Evolutionary conservation across 92 coral and sea anemone species (phyloP), one percentile per base, ranked within the genome.

Genomic region (Hydrozoanthus gracilis): DNA sequence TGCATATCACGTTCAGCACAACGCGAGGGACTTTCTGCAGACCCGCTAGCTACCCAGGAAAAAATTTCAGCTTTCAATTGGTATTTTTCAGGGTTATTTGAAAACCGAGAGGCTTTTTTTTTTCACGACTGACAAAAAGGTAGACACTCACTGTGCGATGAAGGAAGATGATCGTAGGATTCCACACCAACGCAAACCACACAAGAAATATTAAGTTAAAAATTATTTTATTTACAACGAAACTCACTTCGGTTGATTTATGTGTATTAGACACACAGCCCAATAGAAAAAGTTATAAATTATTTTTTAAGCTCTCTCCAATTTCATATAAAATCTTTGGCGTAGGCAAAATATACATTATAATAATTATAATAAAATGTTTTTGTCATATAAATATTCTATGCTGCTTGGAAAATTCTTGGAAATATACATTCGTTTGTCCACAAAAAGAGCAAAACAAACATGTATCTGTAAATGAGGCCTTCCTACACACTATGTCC

Each of bases 281-380:
- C 83, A 79, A 77, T 83, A 83, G 88, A 76, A 93, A 76, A 93
- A 86, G 89, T 88, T 79, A 93, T 93, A 93, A 93, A 91, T 93
- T 93, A 93, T 91, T 91, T 91, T 88, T 93, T 91, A 89, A n/a
- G 87, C 88, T 90, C 92, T 92, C 72, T 89, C 87, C 88, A 86
- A 77, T 84, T 85, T 48, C 90, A 87, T 86, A 92, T 92, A 92
- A 90, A 92, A 88, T 87, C 89, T 90, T 90, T 88, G 93, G 92
- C 91, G 86, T 83, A 90, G 90, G 92, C 89, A 84, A 91, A 62
- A 87, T 86, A 86, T 90, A 91, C 89, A 88, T 91, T 93, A 93
- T 83, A 74, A 85, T 93, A 86, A 88, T 91, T 91, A 91, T 90
- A 87, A 87, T 86, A 88, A 74, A 76, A 79, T 93, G 60, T 87